Conservation (phyloP, 2,888 invertebrate species). For the Patella ulyssiponensis region DNA sequence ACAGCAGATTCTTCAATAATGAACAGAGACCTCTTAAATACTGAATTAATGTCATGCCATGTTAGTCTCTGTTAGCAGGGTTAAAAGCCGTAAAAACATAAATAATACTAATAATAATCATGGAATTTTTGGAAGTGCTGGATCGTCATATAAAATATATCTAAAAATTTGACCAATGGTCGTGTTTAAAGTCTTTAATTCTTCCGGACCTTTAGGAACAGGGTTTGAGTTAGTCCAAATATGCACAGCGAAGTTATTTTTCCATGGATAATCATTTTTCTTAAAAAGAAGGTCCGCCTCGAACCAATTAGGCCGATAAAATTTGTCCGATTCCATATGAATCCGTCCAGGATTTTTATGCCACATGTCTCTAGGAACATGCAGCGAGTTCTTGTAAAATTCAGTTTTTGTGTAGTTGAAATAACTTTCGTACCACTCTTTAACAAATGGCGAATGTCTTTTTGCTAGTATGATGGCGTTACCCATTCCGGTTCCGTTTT, state of each 20-base stretch:
- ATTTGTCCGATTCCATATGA: slow-evolving; percentile 33
- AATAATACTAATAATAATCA: too few species aligned
- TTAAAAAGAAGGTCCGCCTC: slow-evolving; percentile 36
- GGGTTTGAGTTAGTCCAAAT: slow-evolving; percentile 36
- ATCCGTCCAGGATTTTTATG: slow-evolving; percentile 25
- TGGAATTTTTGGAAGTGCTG: background rate
- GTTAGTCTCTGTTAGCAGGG: too few species aligned
- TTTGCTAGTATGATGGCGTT: slow-evolving; percentile 39
- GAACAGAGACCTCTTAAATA: too few species aligned
- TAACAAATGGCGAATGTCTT: slow-evolving; percentile 30
- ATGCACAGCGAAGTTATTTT: slow-evolving; percentile 38
- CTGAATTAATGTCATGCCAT: too few species aligned
- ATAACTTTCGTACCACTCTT: slow-evolving; percentile 39
- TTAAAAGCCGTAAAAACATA: too few species aligned
- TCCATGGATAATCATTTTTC: slow-evolving; percentile 36
- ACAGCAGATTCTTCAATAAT: too few species aligned
- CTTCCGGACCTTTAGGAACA: slow-evolving; percentile 30
- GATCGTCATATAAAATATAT: slow-evolving; percentile 33
- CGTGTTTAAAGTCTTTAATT: slow-evolving; percentile 33
- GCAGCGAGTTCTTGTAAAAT: slow-evolving; percentile 37
- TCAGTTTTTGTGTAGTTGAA: slow-evolving; percentile 23
- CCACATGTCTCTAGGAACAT: slow-evolving; percentile 34
- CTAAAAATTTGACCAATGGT: slow-evolving; percentile 41
- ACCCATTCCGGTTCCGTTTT: slow-evolving; percentile 40
- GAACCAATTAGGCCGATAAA: slow-evolving; percentile 43